Evolutionary conservation across 2,113 vertebrate species (phyloP), one percentile per base, ranked within the genome.

Genomic region (Lanius collurio): DNA sequence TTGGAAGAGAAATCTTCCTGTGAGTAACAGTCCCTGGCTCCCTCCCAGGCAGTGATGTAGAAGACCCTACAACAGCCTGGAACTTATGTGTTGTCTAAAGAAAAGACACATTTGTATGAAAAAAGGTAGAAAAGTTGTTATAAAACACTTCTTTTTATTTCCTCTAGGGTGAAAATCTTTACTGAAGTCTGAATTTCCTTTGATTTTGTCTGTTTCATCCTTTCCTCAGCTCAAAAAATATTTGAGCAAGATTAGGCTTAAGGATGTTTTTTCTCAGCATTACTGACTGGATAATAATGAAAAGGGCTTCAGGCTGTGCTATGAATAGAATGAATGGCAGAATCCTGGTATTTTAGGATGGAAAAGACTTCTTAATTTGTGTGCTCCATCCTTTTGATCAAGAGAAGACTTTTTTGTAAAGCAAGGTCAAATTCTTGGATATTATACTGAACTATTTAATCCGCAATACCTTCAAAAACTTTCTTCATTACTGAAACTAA

Each of bases 321-420:
- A 55, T 52, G 52, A 96, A 90, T 80, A 93, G 84, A 77, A 88
- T 37, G 39, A 88, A 85, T 88, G 39, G 53, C 50, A 85, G 63
- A 85, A 80, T 52, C 64, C 47, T 56, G 13, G 22, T 73, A 88
- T 77, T 94, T 88, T 59, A 79, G 81, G 63, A 83, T 63, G 67
- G 94, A 90, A 95, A 95, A 80, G 53, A 59, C 91, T 87, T 87
- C 47, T 87, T 89, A 93, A 76, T 87, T 97, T 44, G 35, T 85
- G 57, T 47, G 28, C 42, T 89, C 18, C 50, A 69, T 69, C 46
- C 81, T 90, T 94, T 93, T 91, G 84, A 93, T 93, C 78, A 92
- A 89, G 70, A 68, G 28, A 86, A 3, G 1, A 37, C 24, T 80
- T 47, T 47, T 88, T 64, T 80, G 39, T 62, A 74, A 93, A 77